Percentiles rank a stretch among this genome's conserved stretches.
These are phyloP conservation scores for Marmota flaviventris DNA, from an alignment of 2,113 vertebrate species.

Conservation along the genomic window DNA sequence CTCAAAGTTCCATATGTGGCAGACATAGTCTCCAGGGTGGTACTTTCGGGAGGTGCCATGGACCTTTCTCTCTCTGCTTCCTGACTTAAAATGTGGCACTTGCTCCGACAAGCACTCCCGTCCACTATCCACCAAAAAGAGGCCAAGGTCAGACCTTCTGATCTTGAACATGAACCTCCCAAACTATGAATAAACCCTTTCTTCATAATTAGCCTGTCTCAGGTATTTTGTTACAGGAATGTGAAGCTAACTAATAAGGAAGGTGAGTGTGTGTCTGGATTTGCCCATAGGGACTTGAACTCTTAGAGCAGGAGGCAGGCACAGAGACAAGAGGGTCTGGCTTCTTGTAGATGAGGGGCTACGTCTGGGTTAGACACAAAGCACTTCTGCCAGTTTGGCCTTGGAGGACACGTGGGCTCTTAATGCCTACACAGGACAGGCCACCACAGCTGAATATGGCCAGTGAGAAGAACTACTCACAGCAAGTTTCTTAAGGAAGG, in stretches of 20 bases:
- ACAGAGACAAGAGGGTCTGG: no score
- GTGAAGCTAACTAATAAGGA: neutral
- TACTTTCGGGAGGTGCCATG: neutral
- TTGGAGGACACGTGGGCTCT: neutral
- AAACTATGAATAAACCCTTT: neutral
- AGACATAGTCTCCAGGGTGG: neutral
- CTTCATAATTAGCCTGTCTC: neutral
- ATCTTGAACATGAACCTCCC: neutral
- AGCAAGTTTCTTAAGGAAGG: neutral
- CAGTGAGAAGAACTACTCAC: neutral
- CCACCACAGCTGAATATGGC: neutral
- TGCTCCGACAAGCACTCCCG: no score
- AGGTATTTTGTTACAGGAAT: neutral
- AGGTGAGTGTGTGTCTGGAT: neutral
- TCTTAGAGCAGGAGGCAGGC: neutral
- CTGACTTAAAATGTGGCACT: neutral
- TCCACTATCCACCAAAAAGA: neutral
- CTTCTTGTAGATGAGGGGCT: neutral
- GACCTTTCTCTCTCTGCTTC: neutral
- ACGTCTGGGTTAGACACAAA: rapidly evolving
- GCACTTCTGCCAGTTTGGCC: neutral
- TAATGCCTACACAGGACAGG: neutral
- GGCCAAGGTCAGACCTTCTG: neutral
- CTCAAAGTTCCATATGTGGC: neutral
- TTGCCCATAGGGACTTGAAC: rapidly evolving